phyloP scores from a whole-genome alignment of 2,888 invertebrate species.

The Thysanoteuthis rhombus region DNA sequence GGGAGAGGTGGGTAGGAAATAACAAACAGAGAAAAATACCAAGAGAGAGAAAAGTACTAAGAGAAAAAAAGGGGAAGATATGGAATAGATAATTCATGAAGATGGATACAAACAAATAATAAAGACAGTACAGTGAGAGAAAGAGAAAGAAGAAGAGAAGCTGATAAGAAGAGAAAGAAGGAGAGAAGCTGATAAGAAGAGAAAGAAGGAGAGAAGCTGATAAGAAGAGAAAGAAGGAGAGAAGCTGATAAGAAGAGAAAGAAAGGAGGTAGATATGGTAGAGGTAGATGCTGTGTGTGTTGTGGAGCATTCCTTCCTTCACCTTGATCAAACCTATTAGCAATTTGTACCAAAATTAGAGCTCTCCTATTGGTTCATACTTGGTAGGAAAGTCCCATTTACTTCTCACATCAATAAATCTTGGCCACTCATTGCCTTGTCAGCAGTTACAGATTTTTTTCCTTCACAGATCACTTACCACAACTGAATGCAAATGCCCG shows the following conservation, averaged over 20 bases:
- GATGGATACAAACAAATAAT: background rate
- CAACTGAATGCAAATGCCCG: no score
- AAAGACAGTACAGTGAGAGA: background rate
- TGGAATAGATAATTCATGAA: background rate
- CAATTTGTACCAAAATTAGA: no score
- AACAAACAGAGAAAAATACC: background rate
- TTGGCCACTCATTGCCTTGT: no score
- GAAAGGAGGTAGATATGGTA: background rate
- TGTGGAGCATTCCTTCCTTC: no score
- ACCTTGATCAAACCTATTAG: no score
- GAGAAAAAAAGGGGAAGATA: background rate
- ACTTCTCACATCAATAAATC: no score
- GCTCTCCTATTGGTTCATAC: no score
- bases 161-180: background rate
- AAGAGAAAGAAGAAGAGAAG: background rate
- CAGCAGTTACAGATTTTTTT: no score
- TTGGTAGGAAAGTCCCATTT: no score
- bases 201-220: background rate
- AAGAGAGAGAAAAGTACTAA: background rate
- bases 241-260: background rate
- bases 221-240: background rate
- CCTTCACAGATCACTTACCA: no score
- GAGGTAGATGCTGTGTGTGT: no score
- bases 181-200: background rate
- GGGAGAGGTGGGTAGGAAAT: background rate